These are phyloP conservation scores for Polia nebulosa DNA, from an alignment of 2,888 invertebrate genomes.

Conservation along the genomic window DNA sequence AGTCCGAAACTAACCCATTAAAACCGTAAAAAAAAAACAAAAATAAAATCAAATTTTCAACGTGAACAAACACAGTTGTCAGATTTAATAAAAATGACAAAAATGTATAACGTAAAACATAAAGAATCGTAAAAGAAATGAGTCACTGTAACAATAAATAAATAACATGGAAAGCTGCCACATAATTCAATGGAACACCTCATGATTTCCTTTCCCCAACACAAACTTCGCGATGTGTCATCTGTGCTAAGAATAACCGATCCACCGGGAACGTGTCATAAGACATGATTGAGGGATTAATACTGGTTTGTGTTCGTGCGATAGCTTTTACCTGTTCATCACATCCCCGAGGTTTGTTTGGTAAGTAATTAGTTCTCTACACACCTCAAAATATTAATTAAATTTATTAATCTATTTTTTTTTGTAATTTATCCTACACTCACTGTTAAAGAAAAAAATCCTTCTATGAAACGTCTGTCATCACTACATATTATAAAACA, in stretches of 20 bases:
- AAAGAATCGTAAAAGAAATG: neutral
- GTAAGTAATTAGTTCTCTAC: neutral
- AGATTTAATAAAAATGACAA: too few species aligned
- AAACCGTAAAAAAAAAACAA: too few species aligned
- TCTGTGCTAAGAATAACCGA: conserved; percentile 29
- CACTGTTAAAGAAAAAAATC: too few species aligned
- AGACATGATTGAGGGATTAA: conserved; percentile 21
- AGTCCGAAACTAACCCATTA: too few species aligned
- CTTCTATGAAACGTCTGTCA: too few species aligned
- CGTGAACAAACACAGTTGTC: too few species aligned
- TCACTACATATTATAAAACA: too few species aligned
- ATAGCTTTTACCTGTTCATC: conserved; percentile 17
- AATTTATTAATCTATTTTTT: too few species aligned
- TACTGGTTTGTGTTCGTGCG: neutral
- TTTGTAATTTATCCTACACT: too few species aligned
- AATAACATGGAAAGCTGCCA: neutral
- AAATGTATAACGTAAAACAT: neutral
- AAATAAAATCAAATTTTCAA: too few species aligned
- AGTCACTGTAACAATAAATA: neutral
- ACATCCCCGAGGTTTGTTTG: neutral
- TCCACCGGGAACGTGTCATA: conserved; percentile 17
- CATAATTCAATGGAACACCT: neutral
- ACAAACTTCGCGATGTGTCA: conserved; percentile 23
- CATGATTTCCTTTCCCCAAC: conserved; percentile 15
- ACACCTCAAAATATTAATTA: too few species aligned